Base-by-base conservation (phyloP, 2,797 vertebrate species). In the Craterocephalus amniculus region DNA sequence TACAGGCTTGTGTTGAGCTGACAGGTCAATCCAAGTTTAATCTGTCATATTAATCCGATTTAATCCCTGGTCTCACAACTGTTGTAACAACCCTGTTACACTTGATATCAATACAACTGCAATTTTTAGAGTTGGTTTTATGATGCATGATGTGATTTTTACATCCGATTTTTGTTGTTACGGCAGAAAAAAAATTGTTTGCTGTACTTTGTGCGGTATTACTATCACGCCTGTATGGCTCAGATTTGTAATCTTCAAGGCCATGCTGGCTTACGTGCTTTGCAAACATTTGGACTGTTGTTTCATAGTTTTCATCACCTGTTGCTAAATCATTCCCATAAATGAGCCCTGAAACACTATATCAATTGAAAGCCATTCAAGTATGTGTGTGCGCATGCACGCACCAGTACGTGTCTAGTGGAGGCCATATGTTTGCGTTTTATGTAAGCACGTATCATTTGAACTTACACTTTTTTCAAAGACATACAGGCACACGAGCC, bases 1-100 rank as follows among this genome's bases (percentile, higher is more conserved):
- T 68, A 51, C 26, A 1, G 43, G 45, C 67, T 60, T 24, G 48
- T 24, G 48, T 51, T 51, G 48, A 51, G 48, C 48, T 51, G 67
- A 70, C 49, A 22, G 85, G 64, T 79, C 62, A 34, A 76, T 69
- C 35, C 62, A 74, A 85, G 67, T 83, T 68, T 77, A 89, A 87
- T 88, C 87, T 82, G 74, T 74, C 72, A 78, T 83, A 86, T 70
- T 82, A 87, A 86, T 80, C 87, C 81, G 18, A 57, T 49, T 55
- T 89, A 89, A 91, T 89, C 88, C 84, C 51, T 64, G 57, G 38
- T 11, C 27, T 55, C 64, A 52, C 60, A 63, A 24, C 59, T 6
- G 32, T 67, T 62, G 6, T 55, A 72, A 67, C 62, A 11, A n/a
- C 34, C 58, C n/a, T 1, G 7, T 18, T 32, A 16, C 1, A 36